Percentiles rank a stretch among this genome's conserved stretches.
phyloP scores from a whole-genome alignment of 2,888 invertebrate species.

The Ophion costatus region DNA sequence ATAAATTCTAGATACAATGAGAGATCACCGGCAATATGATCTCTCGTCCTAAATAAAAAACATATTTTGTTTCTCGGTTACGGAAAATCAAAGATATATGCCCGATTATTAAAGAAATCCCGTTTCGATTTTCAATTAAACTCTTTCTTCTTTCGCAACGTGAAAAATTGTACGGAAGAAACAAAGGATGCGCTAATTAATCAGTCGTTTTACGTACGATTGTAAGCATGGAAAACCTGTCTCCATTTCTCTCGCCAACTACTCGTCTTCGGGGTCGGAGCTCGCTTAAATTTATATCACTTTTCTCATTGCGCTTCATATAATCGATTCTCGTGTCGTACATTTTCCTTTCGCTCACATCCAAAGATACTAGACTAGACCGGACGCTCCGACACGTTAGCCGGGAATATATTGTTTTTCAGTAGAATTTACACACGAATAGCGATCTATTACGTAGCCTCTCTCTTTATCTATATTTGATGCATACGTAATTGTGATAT shows the following conservation, averaged over 20 bases:
- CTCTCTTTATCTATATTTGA: conserved; percentile 38
- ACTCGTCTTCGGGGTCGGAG: conserved; percentile 2
- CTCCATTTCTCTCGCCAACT: conserved; percentile 10
- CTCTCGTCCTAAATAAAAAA: conserved; percentile 45
- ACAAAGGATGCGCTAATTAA: conserved; percentile 45
- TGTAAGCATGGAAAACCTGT: conserved; percentile 58
- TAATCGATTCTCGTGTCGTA: conserved; percentile 3
- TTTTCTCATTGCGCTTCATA: conserved; percentile 42
- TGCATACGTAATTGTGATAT: conserved; percentile 39
- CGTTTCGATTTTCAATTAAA: neutral
- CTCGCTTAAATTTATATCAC: conserved; percentile 55
- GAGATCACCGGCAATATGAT: conserved; percentile 19
- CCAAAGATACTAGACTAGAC: conserved; percentile 53
- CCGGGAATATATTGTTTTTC: conserved; percentile 19
- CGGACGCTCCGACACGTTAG: conserved; percentile 46
- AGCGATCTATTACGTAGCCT: conserved; percentile 34
- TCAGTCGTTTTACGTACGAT: conserved; percentile 59
- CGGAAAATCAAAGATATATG: conserved; percentile 40
- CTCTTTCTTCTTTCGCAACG: neutral
- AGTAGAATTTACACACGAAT: conserved; percentile 47
- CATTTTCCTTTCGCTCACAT: conserved; percentile 22
- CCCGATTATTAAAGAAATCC: conserved; percentile 39
- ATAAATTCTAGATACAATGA: conserved; percentile 58
- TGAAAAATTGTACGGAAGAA: conserved; percentile 45
- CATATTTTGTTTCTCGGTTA: conserved; percentile 23